Evolutionary conservation across 2,797 vertebrate species (phyloP), one percentile per base, ranked within the genome.

Genomic region (Cryptoblepharus egeriae): DNA sequence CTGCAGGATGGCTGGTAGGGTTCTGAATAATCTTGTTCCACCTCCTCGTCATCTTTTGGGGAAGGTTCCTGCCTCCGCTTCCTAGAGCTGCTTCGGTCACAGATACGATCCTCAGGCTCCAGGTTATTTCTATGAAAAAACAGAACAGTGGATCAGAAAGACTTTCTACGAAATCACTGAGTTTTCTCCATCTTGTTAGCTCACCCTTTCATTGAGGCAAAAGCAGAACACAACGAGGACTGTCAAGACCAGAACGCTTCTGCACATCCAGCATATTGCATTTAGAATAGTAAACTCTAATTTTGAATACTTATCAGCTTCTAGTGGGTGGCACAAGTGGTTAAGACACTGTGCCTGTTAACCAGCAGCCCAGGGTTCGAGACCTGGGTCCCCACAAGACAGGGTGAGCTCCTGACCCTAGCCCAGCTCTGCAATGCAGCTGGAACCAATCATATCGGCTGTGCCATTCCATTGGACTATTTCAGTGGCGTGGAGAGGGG

Each of bases 41-140:
- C 92, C 30, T 96, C 95, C 84, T 96, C 91, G 3, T 95, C 95
- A 55, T 96, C 97, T 86, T 92, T 90, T 2, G 96, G 96, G 30
- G 97, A 96, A 37, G 91, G 94, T 18, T 97, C 97, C 35, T 95
- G 91, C 32, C 90, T 92, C 35, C 95, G 96, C 90, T 95, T 97
- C 64, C 88, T 93, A 3, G 94, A 93, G 78, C 65, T 92, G 87
- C 81, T 95, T 89, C 92, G 96, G 91, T 95, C 94, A 0, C 90
- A 94, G 79, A 95, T 94, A 39, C 95, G 93, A 24, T 96, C 95
- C 11, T 95, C 96, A 26, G 94, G 77, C 75, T 96, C 95, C 32
- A 90, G 6, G n/a, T 88, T 92, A 82, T 91, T 95, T 83, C 96
- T 96, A 15, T 58, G 1, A 58, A 58, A 24, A 82, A 9, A 2